Evolutionary conservation across 37 sponge, comb jelly and placozoan species (phyloP), one percentile per base, ranked within the genome.

Genomic region (Crambe crambe): DNA sequence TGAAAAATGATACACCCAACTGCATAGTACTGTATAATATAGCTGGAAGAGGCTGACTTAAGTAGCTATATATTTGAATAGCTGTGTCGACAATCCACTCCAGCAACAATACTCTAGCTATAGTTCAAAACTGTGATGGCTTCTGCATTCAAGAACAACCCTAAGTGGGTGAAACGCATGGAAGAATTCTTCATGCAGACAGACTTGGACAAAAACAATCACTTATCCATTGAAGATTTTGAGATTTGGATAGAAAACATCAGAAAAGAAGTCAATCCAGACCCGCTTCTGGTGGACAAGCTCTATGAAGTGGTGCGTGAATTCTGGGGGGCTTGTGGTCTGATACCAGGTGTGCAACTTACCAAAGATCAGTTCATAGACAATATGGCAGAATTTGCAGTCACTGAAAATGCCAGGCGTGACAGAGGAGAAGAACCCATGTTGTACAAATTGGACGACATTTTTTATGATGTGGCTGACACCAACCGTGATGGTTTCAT

Each of bases 401-500:
- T 12, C 23, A 26, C 23, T 34, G 78, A 2, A 61, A 18, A 15
- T 27, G 40, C 15, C 20, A 23, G 65, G 40, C 12, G 37, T 31
- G 51, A 64, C 20, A 42, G 67, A 30, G 62, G 36, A 31, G 17
- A 72, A 47, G 40, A 42, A 62, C 38, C 27, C n/a, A 23, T 63
- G 15, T 27, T 63, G 9, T 15, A 10, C 64, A 63, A 63, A 27
- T 23, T 63, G 64, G 26, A 63, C 8, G 8, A 63, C 27, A 27
- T 27, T 9, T 63, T n/a, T 22, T 63, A n/a, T 22, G 64, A 63
- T n/a, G 64, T 63, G 15, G n/a, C n/a, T 63, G 64, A 63, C n/a
- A 63, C 17, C 25, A 63, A 63, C n/a, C 64, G n/a, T 27, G 64
- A 63, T 27, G 64, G 64, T 8, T 63, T 63, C n/a, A 27, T 63